Evolutionary conservation across 2,888 invertebrate species (phyloP), one percentile per base, ranked within the genome.

Genomic region (Oligia strigilis): DNA sequence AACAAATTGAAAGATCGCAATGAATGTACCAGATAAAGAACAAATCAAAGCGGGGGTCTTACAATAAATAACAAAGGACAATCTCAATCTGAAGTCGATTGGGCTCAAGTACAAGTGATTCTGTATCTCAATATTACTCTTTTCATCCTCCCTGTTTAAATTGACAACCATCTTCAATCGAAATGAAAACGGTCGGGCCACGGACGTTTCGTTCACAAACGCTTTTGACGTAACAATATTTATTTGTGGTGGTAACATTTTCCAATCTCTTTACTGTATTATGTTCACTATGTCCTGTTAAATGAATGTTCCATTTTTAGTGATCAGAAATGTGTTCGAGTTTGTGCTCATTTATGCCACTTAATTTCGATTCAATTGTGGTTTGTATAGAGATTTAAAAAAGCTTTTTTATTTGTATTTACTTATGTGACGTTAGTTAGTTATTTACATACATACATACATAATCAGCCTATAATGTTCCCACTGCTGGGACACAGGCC

Each of bases 41-140:
- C 49, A 83, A 87, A 85, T 87, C 83, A 90, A 87, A 86, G 77
- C 77, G 60, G 40, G 78, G 69, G 72, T 70, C 73, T 81, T 84
- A 65, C 69, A 83, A 88, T 83, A 87, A 83, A 83, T 85, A 80
- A 85, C 81, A 82, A 90, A 88, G 81, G 87, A 88, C 85, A 87
- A 85, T 87, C 83, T 86, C 84, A 77, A 80, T 84, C 74, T 78
- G 60, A 86, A 86, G 65, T 87, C 84, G 81, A 87, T 90, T 82
- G 82, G 82, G 83, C 81, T 87, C 80, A 77, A 83, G 82, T 80
- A 84, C 81, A 87, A 88, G 72, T 78, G 78, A 89, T 85, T 89
- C 70, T 86, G 83, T 83, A 81, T 87, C 81, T 78, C 78, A 84
- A 78, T 80, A 81, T 86, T 83, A 83, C 78, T 82, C 75, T 89